Evolutionary conservation across 1,140 invertebrate species (phyloP).

Genomic region (Platyscapa corneri): DNA sequence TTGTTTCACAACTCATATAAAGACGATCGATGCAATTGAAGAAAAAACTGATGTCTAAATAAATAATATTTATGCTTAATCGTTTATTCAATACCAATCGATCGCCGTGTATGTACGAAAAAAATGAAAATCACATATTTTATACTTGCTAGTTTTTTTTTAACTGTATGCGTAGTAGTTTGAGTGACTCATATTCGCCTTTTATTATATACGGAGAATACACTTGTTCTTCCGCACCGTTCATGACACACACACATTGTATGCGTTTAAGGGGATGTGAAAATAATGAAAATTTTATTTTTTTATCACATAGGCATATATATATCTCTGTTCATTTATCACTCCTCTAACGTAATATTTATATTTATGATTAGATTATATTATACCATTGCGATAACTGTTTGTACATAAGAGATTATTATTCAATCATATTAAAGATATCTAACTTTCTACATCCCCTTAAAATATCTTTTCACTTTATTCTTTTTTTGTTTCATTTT

Average conservation of each 20-base stretch:
- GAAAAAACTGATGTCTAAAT: neutral
- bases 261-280: slow-evolving; percentile 45
- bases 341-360: slow-evolving; percentile 1
- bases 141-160: slow-evolving; percentile 50
- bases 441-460: slow-evolving; percentile 29
- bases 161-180: slow-evolving; percentile 52
- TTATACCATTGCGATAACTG: neutral
- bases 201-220: slow-evolving; percentile 51
- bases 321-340: neutral
- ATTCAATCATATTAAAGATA: neutral
- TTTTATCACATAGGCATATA: neutral
- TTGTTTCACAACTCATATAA: slow-evolving; percentile 10
- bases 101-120: slow-evolving; percentile 25
- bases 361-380: neutral
- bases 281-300: slow-evolving; percentile 8
- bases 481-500: slow-evolving; percentile 37
- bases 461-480: slow-evolving; percentile 27
- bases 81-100: slow-evolving; percentile 25
- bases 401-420: slow-evolving; percentile 4
- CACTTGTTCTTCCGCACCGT: slow-evolving; percentile 50
- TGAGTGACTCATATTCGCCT: slow-evolving; percentile 47
- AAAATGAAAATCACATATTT: slow-evolving; percentile 30
- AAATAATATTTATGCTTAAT: slow-evolving; percentile 9
- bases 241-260: slow-evolving; percentile 47
- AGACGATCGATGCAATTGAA: slow-evolving; percentile 11